A percentile compares a stretch with the other conserved stretches of the same genome.
phyloP scores from a whole-genome alignment of 1,140 invertebrate species.

The Lutraria rhynchaena region DNA sequence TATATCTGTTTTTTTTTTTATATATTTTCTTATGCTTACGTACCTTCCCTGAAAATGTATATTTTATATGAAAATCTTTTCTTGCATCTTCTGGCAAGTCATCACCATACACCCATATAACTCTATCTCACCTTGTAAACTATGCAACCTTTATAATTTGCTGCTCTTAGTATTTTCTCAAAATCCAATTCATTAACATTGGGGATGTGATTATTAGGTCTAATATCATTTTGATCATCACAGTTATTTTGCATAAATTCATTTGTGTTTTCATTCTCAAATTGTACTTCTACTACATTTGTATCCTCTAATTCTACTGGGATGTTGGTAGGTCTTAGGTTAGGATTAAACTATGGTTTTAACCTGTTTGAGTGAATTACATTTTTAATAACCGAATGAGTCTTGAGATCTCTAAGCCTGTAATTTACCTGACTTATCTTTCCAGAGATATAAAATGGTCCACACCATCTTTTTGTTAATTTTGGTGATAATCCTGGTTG shows the following conservation, averaged over 20 bases:
- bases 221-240: too few species aligned
- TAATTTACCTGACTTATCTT: conserved; percentile 30
- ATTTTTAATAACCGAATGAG: conserved; percentile 23
- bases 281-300: neutral
- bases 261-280: conserved; percentile 5
- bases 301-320: neutral
- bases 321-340: conserved; percentile 26
- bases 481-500: conserved; percentile 23
- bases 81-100: conserved; percentile 13
- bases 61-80: conserved; percentile 27
- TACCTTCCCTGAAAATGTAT: conserved; percentile 21
- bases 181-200: neutral
- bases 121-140: conserved; percentile 7
- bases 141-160: conserved; percentile 18
- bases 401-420: conserved; percentile 20
- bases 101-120: too few species aligned
- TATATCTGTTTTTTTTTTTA: too few species aligned
- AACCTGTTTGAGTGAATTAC: conserved; percentile 29
- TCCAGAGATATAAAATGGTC: too few species aligned
- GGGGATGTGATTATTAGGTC: too few species aligned
- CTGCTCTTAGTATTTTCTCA: conserved; percentile 21
- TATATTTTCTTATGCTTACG: too few species aligned
- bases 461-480: conserved; percentile 30
- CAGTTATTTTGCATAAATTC: too few species aligned
- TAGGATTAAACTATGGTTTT: conserved; percentile 35